phyloP scores from a whole-genome alignment of 2,888 invertebrate genomes.

The Lithosia quadra region DNA sequence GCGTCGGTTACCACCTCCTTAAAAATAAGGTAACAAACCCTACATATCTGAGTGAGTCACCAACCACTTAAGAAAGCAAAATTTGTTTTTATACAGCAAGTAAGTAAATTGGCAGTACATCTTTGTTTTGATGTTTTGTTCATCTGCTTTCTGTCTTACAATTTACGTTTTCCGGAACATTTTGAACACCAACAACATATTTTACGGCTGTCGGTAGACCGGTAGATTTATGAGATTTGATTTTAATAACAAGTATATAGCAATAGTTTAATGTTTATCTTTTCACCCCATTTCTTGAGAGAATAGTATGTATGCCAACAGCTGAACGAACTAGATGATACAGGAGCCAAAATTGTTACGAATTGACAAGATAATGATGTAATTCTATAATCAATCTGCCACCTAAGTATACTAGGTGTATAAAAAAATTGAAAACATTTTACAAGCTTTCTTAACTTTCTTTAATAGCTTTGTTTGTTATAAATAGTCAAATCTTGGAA shows the following conservation, averaged over 20 bases:
- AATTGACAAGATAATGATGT: no score
- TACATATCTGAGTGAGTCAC: background rate
- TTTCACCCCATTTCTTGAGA: no score
- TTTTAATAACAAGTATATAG: background rate
- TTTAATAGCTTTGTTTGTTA: no score
- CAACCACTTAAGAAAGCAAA: background rate
- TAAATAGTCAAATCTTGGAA: no score
- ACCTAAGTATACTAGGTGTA: no score
- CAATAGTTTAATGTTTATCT: background rate
- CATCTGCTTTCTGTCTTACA: constrained; percentile 35
- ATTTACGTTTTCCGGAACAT: constrained; percentile 12
- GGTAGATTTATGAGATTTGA: background rate
- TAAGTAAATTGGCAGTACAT: constrained; percentile 6
- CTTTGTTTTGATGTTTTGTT: constrained; percentile 22
- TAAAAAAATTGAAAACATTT: no score
- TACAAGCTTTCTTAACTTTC: no score
- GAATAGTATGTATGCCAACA: no score
- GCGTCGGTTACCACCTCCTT: no score
- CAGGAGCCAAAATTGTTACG: no score
- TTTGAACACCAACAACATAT: background rate
- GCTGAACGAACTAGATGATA: no score
- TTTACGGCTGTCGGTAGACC: background rate
- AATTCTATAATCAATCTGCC: no score
- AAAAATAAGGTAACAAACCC: background rate
- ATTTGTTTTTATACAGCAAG: background rate